These are phyloP conservation scores for Operophtera brumata DNA, from an alignment of 2,888 invertebrate species.

Conservation along the genomic window DNA sequence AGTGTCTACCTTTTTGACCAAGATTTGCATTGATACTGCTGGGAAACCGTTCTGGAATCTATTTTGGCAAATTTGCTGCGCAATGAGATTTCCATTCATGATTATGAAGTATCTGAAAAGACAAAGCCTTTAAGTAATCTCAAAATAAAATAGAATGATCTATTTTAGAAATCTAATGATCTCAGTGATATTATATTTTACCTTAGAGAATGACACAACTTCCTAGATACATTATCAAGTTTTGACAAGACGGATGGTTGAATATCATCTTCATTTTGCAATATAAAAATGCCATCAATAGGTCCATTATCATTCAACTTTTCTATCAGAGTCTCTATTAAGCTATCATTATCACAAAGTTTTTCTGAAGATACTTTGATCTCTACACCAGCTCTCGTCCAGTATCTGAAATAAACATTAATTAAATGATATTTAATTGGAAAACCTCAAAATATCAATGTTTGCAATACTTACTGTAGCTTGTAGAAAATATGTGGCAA, in stretches of 20 bases:
- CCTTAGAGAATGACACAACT: slow-evolving; percentile 5
- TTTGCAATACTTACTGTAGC: slow-evolving; percentile 33
- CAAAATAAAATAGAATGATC: too few relatives aligned
- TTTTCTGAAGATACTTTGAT: neutral
- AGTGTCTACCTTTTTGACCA: slow-evolving; percentile 3
- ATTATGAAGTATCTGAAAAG: slow-evolving; percentile 14
- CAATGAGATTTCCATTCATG: slow-evolving; percentile 2
- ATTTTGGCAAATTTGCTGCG: slow-evolving; percentile 8
- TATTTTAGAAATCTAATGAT: too few relatives aligned
- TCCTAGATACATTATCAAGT: slow-evolving; percentile 11
- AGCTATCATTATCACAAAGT: neutral
- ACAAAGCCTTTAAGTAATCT: too few relatives aligned
- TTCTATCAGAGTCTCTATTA: neutral
- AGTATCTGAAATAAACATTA: slow-evolving; percentile 2
- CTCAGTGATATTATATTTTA: neutral
- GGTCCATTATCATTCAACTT: neutral
- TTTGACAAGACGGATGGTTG: slow-evolving; percentile 5
- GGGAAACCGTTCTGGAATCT: slow-evolving; percentile 3
- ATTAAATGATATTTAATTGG: neutral
- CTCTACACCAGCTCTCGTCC: slow-evolving; percentile 5
- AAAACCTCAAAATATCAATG: neutral
- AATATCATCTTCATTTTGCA: neutral
- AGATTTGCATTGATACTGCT: slow-evolving; percentile 6
- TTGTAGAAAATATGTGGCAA: slow-evolving; percentile 28
- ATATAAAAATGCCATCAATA: slow-evolving; percentile 12